Percentiles rank a stretch among this genome's conserved stretches.
Conservation (phyloP, 2,113 vertebrate genomes). For the Prinia subflava region DNA sequence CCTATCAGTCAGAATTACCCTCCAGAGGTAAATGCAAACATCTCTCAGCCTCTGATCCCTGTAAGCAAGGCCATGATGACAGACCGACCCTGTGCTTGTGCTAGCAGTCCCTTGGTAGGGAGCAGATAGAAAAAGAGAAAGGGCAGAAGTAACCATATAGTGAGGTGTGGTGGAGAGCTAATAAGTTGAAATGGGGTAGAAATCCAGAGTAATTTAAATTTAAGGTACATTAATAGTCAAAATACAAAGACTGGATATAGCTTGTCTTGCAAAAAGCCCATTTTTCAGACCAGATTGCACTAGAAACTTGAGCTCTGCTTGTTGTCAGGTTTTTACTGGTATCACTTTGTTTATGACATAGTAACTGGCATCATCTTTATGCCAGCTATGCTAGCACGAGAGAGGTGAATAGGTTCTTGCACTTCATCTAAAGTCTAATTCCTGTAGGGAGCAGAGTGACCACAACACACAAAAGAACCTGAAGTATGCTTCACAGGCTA, state of each 20-base stretch:
- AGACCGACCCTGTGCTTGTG: not conserved
- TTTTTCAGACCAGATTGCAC: not conserved
- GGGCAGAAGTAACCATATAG: not conserved
- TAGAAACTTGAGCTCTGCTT: not conserved
- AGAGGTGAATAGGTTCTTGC: not conserved
- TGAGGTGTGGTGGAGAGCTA: not conserved
- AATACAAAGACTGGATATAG: not conserved
- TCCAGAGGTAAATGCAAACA: conserved; percentile 27
- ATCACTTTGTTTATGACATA: not conserved
- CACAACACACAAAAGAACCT: not conserved
- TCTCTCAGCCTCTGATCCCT: not conserved
- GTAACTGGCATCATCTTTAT: not conserved
- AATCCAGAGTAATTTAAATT: not conserved
- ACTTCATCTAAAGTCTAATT: not conserved
- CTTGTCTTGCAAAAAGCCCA: not conserved
- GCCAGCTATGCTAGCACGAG: not conserved
- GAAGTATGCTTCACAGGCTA: not conserved
- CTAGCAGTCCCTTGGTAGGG: not conserved
- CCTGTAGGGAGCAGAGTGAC: not conserved
- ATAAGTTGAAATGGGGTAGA: not conserved
- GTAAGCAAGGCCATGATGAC: not conserved
- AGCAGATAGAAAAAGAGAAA: not conserved
- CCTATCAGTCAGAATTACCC: conserved; percentile 25
- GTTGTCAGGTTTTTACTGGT: not conserved
- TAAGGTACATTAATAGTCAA: not conserved